Percentiles rank a stretch among this genome's conserved stretches.
Evolutionary conservation across 2,888 invertebrate genomes (phyloP).

Genomic region (Trilocha varians): DNA sequence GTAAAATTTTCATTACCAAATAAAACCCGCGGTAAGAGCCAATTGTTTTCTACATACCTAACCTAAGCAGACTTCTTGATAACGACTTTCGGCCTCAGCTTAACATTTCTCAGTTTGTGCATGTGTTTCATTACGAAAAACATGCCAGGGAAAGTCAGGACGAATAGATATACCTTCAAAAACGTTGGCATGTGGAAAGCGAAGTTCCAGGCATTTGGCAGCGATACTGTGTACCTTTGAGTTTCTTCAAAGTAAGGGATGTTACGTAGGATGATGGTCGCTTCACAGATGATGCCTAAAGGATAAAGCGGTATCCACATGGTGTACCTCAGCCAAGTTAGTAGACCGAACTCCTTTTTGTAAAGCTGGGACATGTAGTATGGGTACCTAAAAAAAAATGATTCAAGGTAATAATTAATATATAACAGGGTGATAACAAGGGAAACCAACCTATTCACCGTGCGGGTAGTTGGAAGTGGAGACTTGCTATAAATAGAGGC

Average conservation of each 20-base stretch:
- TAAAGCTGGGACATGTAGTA: constrained; percentile 90
- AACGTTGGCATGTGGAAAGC: constrained; percentile 89
- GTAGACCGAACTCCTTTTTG: constrained; percentile 78
- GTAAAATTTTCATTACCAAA: too few relatives aligned
- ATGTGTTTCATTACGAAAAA: constrained; percentile 88
- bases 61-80: constrained; percentile 46
- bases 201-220: constrained; percentile 91
- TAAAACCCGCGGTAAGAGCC: too few relatives aligned
- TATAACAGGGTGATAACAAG: too few relatives aligned
- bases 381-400: constrained; percentile 82
- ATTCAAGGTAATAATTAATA: too few relatives aligned
- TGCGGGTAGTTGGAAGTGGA: too few relatives aligned
- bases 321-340: constrained; percentile 95
- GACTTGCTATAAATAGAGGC: too few relatives aligned
- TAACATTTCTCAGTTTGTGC: constrained; percentile 81
- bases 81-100: constrained; percentile 69
- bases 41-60: not conserved
- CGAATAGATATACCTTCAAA: constrained; percentile 82
- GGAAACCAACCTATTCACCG: too few relatives aligned
- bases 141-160: constrained; percentile 83
- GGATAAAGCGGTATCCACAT: constrained; percentile 96
- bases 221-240: constrained; percentile 77
- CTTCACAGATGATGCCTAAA: constrained; percentile 89
- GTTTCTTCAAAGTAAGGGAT: constrained; percentile 94
- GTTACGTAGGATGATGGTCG: constrained; percentile 84